phyloP scores from a whole-genome alignment of 53 echinoderm and acorn worm genomes.

The Luidia sarsii region DNA sequence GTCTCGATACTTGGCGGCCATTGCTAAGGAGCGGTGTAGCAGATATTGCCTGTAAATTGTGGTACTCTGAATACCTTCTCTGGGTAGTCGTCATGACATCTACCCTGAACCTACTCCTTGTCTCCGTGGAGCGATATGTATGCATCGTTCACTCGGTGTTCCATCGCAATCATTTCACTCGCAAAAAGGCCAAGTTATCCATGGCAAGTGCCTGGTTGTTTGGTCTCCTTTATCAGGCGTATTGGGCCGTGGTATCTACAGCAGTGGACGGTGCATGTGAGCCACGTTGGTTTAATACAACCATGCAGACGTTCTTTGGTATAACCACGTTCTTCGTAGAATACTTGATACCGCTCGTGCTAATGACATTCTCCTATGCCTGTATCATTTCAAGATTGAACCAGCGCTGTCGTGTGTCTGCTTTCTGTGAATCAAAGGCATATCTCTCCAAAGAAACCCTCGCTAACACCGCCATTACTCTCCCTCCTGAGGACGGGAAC shows the following conservation, averaged over 20 bases:
- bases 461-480: conserved; percentile 4
- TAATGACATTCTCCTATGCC: conserved; percentile 83
- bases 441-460: not conserved
- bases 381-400: conserved; percentile 75
- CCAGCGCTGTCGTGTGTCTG: conserved; percentile 25
- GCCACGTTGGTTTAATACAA: conserved; percentile 59
- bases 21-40: conserved; percentile 15
- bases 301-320: conserved; percentile 74
- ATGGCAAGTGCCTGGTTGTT: conserved; percentile 73
- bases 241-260: conserved; percentile 67
- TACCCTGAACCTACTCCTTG: conserved; percentile 70
- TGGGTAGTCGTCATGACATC: conserved; percentile 88
- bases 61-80: conserved; percentile 84
- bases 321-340: conserved; percentile 67
- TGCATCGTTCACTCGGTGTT: conserved; percentile 67
- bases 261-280: conserved; percentile 45
- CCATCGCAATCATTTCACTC: conserved; percentile 78
- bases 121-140: conserved; percentile 80
- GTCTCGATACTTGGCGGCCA: conserved; percentile 50
- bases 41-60: conserved; percentile 62
- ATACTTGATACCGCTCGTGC: conserved; percentile 72
- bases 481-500: not conserved
- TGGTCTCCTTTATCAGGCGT: conserved; percentile 73
- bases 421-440: not conserved
- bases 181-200: conserved; percentile 62